Conservation (phyloP, 2,888 invertebrate genomes). For the Saturnia japonica region DNA sequence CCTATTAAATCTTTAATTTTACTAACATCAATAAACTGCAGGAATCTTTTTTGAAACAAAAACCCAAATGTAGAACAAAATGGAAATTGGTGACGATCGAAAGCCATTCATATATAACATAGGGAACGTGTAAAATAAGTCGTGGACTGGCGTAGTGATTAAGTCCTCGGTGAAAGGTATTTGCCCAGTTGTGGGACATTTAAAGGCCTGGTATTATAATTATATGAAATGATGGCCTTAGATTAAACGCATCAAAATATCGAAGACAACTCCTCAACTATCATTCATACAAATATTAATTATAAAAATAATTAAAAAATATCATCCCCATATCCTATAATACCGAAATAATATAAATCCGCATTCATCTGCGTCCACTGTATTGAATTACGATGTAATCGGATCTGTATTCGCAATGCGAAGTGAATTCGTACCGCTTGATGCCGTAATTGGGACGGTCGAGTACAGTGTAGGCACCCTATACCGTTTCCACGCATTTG, state of each 20-base stretch:
- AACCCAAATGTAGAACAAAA: too few species aligned
- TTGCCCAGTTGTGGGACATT: too few species aligned
- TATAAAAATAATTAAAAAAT: neutral
- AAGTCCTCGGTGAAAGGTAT: too few species aligned
- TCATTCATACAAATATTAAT: neutral
- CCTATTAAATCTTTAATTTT: too few species aligned
- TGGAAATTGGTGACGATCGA: too few species aligned
- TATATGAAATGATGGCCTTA: too few species aligned
- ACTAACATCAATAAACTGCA: too few species aligned
- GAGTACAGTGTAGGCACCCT: conserved; percentile 32
- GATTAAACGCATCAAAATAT: neutral
- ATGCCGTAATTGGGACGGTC: conserved; percentile 64
- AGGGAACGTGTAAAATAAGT: too few species aligned
- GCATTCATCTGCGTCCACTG: conserved; percentile 16
- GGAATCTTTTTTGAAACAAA: too few species aligned
- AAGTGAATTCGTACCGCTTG: conserved; percentile 68
- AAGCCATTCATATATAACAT: too few species aligned
- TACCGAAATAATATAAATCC: conserved; percentile 2
- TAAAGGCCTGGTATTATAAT: too few species aligned
- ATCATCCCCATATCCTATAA: neutral
- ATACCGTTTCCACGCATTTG: neutral
- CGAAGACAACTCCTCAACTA: neutral
- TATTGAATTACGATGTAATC: conserved; percentile 56
- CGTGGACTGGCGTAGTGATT: too few species aligned
- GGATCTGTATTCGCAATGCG: conserved; percentile 59